phyloP scores from a whole-genome alignment of 2,113 vertebrate genomes.

The Gila orcuttii region DNA sequence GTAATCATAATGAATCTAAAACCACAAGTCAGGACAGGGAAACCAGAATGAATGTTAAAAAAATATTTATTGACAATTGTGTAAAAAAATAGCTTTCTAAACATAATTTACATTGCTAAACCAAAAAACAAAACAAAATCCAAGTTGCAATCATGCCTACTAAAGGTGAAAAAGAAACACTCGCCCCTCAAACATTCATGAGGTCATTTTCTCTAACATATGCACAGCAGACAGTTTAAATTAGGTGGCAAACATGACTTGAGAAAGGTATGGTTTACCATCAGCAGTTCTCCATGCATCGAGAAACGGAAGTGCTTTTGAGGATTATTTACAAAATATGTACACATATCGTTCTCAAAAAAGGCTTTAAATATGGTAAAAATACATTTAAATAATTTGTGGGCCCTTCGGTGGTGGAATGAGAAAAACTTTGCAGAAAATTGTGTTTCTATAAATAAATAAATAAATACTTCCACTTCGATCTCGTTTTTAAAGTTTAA shows the following conservation, averaged over 20 bases:
- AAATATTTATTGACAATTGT: conserved; percentile 84
- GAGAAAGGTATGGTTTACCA: conserved; percentile 56
- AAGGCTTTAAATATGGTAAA: conserved; percentile 66
- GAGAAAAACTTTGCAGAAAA: conserved; percentile 74
- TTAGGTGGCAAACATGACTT: conserved; percentile 38
- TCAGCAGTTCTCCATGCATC: conserved; percentile 74
- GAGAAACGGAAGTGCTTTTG: conserved; percentile 73
- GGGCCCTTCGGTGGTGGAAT: conserved; percentile 81
- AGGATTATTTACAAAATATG: conserved; percentile 70
- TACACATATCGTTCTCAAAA: conserved; percentile 66
- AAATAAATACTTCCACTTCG: conserved; percentile 85
- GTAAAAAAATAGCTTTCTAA: conserved; percentile 82
- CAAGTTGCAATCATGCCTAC: conserved; percentile 72
- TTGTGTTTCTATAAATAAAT: conserved; percentile 84
- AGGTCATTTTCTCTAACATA: conserved; percentile 45
- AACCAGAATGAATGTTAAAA: conserved; percentile 66
- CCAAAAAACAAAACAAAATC: conserved; percentile 62
- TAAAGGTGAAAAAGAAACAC: conserved; percentile 55
- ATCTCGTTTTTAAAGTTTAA: conserved; percentile 57
- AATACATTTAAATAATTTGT: conserved; percentile 70
- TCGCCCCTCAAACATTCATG: conserved; percentile 43
- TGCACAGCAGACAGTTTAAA: conserved; percentile 61
- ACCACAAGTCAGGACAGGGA: neutral
- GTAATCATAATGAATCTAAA: neutral
- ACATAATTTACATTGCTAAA: conserved; percentile 79